phyloP scores from a whole-genome alignment of 2,888 invertebrate species.

The Torymus texanus region DNA sequence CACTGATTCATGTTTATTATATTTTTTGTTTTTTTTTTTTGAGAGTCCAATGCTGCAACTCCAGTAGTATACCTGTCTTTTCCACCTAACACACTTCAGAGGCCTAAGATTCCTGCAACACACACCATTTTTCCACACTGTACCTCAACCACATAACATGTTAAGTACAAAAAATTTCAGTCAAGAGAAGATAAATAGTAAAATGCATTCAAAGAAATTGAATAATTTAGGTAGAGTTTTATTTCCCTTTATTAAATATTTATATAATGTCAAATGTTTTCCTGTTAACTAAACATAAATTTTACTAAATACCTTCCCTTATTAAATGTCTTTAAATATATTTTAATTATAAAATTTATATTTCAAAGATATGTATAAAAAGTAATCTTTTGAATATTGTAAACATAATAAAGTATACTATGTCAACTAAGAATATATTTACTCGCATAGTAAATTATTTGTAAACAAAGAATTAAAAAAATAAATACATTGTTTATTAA shows the following conservation, averaged over 20 bases:
- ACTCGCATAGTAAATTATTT: too few relatives aligned
- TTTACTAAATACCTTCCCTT: background rate
- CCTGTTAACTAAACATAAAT: too few relatives aligned
- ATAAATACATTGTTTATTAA: too few relatives aligned
- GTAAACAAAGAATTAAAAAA: too few relatives aligned
- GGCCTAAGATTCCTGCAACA: constrained; percentile 71
- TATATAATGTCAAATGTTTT: too few relatives aligned
- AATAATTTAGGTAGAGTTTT: too few relatives aligned
- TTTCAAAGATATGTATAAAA: background rate
- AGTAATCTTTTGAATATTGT: too few relatives aligned
- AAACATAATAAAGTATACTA: too few relatives aligned
- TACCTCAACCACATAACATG: constrained; percentile 58
- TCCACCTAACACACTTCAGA: constrained; percentile 67
- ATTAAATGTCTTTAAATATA: background rate
- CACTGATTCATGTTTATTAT: constrained; percentile 53
- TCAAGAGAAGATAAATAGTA: constrained; percentile 2
- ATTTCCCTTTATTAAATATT: too few relatives aligned
- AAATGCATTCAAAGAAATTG: background rate
- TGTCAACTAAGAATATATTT: too few relatives aligned
- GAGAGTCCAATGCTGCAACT: constrained; percentile 60
- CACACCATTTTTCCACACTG: constrained; percentile 66
- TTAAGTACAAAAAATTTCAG: background rate
- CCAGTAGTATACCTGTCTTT: constrained; percentile 60
- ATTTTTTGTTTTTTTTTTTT: constrained; percentile 44
- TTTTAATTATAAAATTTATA: background rate